A percentile compares a stretch with the other conserved stretches of the same genome.
Evolutionary conservation across 2,888 invertebrate genomes (phyloP).

Genomic region (Gryllus longicercus): DNA sequence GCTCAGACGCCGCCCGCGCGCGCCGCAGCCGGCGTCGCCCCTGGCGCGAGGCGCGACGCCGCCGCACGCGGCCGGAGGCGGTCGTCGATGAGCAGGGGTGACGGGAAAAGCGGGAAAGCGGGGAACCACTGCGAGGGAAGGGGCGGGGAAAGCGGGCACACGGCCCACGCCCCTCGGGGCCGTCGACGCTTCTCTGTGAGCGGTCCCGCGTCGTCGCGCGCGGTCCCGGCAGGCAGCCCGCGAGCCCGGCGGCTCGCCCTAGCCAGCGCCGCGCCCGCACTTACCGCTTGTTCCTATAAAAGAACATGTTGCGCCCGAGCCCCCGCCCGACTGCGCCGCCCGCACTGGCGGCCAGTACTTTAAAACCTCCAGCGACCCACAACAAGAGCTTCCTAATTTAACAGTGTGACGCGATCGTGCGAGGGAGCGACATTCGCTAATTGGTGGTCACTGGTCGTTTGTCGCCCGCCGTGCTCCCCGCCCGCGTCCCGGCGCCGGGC

Average conservation of each 20-base stretch:
- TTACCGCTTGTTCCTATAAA: conserved; percentile 1
- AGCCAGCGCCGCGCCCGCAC: not conserved
- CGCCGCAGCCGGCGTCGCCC: not conserved
- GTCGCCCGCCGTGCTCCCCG: not conserved
- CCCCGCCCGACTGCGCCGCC: not conserved
- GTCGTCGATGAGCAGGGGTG: not conserved
- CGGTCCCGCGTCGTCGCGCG: not conserved
- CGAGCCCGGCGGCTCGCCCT: not conserved
- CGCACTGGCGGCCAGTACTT: not conserved
- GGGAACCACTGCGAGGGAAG: not conserved
- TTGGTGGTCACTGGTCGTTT: not conserved
- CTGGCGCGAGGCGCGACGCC: not conserved
- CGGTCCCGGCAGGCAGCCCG: not conserved
- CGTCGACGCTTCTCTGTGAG: not conserved
- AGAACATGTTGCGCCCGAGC: not conserved
- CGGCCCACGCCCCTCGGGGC: not conserved
- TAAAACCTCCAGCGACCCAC: not conserved
- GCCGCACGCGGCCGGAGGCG: not conserved
- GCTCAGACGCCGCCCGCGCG: not conserved
- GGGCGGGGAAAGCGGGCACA: conserved; percentile 21
- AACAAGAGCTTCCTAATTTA: not conserved
- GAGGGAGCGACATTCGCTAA: not conserved
- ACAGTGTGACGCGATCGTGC: not conserved
- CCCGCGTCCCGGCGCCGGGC: not conserved
- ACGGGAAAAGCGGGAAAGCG: not conserved